Evolutionary conservation across 2,113 vertebrate genomes (phyloP).

Genomic region (Dromas ardeola): DNA sequence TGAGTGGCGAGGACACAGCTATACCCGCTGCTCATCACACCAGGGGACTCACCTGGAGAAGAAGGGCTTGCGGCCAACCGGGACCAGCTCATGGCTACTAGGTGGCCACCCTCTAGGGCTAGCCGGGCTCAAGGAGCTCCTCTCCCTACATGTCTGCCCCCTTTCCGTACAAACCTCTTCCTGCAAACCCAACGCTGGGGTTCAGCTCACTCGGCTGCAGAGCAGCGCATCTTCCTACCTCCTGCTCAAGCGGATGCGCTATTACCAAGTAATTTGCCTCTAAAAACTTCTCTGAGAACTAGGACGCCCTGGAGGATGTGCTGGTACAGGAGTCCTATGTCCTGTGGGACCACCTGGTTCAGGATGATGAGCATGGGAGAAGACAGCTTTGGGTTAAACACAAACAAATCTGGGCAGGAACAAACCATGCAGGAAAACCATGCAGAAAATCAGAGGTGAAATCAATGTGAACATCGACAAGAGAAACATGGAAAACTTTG

Average conservation of each 20-base stretch:
- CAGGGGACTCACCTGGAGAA: conserved; percentile 40
- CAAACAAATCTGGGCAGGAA: conserved; percentile 41
- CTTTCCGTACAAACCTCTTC: background rate
- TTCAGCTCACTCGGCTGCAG: background rate
- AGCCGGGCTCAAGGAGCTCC: background rate
- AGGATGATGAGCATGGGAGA: conserved; percentile 9
- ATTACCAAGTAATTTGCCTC: background rate
- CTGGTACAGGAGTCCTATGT: background rate
- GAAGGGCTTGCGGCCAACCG: background rate
- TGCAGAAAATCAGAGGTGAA: conserved; percentile 15
- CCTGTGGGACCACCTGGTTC: background rate
- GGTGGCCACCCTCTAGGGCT: background rate
- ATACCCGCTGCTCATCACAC: background rate
- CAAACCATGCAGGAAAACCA: conserved; percentile 42
- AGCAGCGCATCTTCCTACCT: background rate
- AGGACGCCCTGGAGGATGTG: background rate
- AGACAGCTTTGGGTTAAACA: conserved; percentile 41
- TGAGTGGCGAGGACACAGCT: background rate
- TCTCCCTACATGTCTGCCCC: background rate
- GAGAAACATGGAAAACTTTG: background rate
- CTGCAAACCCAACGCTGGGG: background rate
- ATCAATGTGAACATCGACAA: background rate
- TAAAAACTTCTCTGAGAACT: conserved; percentile 17
- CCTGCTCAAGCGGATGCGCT: background rate
- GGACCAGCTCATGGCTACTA: background rate